Percentiles rank a stretch among this genome's conserved stretches.
Evolutionary conservation across 2,888 invertebrate species (phyloP).

Genomic region (Acrocyrtus sp.): DNA sequence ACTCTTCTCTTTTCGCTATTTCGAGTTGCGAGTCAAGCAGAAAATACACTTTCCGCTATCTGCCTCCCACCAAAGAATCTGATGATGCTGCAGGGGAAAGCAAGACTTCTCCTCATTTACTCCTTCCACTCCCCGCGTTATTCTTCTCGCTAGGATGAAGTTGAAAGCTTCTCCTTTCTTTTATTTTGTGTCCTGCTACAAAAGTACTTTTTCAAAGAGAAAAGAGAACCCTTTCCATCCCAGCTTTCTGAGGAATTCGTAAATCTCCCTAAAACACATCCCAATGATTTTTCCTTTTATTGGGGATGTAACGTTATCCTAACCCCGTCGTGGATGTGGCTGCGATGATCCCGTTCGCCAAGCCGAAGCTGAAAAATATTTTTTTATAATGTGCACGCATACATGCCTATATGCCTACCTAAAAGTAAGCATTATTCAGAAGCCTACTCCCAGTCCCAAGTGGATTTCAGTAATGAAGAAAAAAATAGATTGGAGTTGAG

Average conservation of each 20-base stretch:
- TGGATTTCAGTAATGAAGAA: not conserved
- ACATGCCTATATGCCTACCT: no score
- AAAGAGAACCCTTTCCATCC: no score
- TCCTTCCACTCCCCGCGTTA: not conserved
- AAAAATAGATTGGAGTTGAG: not conserved
- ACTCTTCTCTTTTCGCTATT: not conserved
- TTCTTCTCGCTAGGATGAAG: not conserved
- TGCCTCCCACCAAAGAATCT: no score
- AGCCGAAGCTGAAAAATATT: no score
- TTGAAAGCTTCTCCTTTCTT: not conserved
- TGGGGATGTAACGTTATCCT: no score
- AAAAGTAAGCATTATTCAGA: no score
- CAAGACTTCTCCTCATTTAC: conserved; percentile 5
- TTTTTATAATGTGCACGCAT: no score
- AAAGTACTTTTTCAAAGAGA: no score
- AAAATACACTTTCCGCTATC: conserved; percentile 44
- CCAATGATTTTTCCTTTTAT: no score
- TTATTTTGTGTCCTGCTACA: not conserved
- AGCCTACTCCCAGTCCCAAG: no score
- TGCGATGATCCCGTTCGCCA: no score
- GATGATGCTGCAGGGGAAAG: conserved; percentile 11
- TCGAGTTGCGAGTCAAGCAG: conserved; percentile 32
- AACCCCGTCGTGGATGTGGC: no score
- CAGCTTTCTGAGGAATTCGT: not conserved
- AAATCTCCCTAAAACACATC: not conserved